Evolutionary conservation across 2,888 invertebrate species (phyloP).

Genomic region (Pediacus dermestoides): DNA sequence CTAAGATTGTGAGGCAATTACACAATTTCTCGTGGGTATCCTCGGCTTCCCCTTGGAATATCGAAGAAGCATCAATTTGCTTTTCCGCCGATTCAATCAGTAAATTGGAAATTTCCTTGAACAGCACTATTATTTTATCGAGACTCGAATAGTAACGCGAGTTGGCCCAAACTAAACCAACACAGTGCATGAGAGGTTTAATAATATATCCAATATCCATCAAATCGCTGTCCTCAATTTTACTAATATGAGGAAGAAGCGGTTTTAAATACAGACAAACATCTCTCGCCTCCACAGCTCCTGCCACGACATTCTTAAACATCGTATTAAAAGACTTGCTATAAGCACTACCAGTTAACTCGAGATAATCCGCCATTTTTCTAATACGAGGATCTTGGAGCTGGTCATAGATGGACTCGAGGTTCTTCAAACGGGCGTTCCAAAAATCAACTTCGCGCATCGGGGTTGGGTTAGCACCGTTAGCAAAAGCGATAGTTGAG

Average conservation of each 20-base stretch:
- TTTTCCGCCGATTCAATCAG: constrained; percentile 71
- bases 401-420: constrained; percentile 85
- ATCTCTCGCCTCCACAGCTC: constrained; percentile 79
- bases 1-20: constrained; percentile 35
- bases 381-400: constrained; percentile 77
- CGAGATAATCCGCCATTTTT: constrained; percentile 69
- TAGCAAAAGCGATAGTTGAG: constrained; percentile 65
- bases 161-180: constrained; percentile 82
- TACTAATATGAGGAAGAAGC: constrained; percentile 65
- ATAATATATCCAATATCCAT: constrained; percentile 58
- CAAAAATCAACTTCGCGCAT: constrained; percentile 75
- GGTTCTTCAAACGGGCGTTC: constrained; percentile 70
- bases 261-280: constrained; percentile 77
- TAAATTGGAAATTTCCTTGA: constrained; percentile 77
- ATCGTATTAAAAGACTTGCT: constrained; percentile 71
- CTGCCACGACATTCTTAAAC: constrained; percentile 74
- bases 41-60: constrained; percentile 78
- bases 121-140: constrained; percentile 64
- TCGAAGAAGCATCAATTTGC: constrained; percentile 70
- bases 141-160: constrained; percentile 53
- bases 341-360: constrained; percentile 77
- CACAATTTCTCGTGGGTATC: constrained; percentile 41
- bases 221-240: constrained; percentile 69
- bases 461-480: constrained; percentile 69
- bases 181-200: constrained; percentile 70